Conservation (phyloP, 1,140 invertebrate species). For the Amphibalanus amphitrite region DNA sequence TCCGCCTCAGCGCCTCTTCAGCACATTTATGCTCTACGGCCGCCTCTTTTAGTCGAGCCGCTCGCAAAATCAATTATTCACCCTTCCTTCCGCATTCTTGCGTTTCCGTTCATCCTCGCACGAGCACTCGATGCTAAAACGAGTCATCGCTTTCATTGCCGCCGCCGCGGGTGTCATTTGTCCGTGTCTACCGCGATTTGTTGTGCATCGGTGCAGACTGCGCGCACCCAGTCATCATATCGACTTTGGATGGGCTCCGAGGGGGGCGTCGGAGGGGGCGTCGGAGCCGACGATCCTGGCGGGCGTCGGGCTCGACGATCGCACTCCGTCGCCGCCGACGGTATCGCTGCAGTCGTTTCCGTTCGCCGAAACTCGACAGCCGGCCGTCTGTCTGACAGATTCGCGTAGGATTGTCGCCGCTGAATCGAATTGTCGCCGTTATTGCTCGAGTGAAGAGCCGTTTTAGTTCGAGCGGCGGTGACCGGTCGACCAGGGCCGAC, state of each 20-base stretch:
- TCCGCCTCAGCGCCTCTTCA: too few species aligned
- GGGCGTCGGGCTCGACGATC: too few species aligned
- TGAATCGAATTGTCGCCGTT: not conserved
- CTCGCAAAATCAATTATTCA: too few species aligned
- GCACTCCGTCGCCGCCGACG: too few species aligned
- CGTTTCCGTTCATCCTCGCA: not conserved
- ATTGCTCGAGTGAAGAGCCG: not conserved
- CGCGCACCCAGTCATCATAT: too few species aligned
- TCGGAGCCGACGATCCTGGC: too few species aligned
- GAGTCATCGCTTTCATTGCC: not conserved
- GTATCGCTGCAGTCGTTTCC: too few species aligned
- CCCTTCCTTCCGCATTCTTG: not conserved
- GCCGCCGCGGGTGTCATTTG: not conserved
- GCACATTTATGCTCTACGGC: too few species aligned
- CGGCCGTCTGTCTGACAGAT: not conserved
- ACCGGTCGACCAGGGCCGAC: not conserved
- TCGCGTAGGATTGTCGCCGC: not conserved
- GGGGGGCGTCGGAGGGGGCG: too few species aligned
- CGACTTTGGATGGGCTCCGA: not conserved
- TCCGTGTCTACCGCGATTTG: not conserved
- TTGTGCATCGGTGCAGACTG: not conserved
- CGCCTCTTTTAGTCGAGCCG: too few species aligned
- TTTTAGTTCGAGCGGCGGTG: not conserved
- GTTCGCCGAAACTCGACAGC: not conserved
- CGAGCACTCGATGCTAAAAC: not conserved